These are phyloP conservation scores for Pelusios castaneus DNA, from an alignment of 2,113 vertebrate species.

Conservation along the genomic window DNA sequence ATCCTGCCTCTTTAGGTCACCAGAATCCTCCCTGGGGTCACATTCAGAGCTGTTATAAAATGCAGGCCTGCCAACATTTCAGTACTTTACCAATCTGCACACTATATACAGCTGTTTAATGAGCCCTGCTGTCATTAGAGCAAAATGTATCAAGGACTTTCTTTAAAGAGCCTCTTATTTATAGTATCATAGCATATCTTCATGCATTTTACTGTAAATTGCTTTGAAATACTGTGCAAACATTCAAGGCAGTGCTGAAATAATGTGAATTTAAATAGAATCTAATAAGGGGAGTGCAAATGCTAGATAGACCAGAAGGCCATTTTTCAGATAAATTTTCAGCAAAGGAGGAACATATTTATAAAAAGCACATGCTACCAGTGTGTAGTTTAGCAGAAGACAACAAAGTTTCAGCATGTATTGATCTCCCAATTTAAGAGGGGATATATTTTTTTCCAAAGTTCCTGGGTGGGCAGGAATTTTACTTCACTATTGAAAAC, in stretches of 20 bases:
- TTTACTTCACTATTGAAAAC: neutral
- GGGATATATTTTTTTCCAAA: neutral
- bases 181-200: conserved; percentile 50
- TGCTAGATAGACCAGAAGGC: neutral
- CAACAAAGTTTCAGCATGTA: neutral
- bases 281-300: neutral
- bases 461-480: neutral
- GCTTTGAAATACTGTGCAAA: conserved; percentile 47
- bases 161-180: conserved; percentile 59
- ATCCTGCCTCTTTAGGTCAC: neutral
- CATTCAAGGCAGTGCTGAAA: neutral
- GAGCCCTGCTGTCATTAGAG: conserved; percentile 60
- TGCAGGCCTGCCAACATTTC: neutral
- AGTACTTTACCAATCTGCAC: neutral
- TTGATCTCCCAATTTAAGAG: neutral
- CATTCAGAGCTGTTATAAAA: neutral
- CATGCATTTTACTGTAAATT: conserved; percentile 30
- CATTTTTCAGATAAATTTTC: neutral
- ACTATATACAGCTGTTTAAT: conserved; percentile 57
- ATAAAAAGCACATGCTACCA: neutral
- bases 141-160: conserved; percentile 52
- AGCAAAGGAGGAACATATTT: neutral
- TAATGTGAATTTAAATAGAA: conserved; percentile 26
- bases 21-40: conserved; percentile 19
- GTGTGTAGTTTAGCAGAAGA: neutral